Percentiles rank a stretch among this genome's conserved stretches.
Conservation (phyloP, 2,888 invertebrate genomes). For the Tubulanus polymorphus region DNA sequence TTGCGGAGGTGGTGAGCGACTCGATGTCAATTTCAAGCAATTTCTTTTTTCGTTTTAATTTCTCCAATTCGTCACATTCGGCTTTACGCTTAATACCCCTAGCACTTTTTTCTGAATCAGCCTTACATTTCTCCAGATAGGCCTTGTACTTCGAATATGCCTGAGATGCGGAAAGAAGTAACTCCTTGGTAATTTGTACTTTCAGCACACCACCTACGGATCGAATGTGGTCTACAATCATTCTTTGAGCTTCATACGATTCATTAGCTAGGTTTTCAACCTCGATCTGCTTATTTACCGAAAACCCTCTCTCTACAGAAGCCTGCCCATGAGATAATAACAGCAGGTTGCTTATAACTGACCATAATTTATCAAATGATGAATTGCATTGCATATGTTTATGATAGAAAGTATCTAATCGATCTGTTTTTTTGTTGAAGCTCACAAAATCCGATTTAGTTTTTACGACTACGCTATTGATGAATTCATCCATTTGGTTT, state of each 20-base stretch:
- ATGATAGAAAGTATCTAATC: too few species aligned
- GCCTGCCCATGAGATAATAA: conserved; percentile 7
- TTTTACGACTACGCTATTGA: too few species aligned
- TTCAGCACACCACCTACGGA: not conserved
- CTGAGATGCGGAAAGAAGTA: not conserved
- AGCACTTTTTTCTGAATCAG: not conserved
- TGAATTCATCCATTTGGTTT: too few species aligned
- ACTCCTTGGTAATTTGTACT: not conserved
- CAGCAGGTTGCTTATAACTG: not conserved
- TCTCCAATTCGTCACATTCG: not conserved
- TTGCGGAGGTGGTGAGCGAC: not conserved
- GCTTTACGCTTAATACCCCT: not conserved
- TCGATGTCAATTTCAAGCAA: not conserved
- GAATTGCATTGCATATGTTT: too few species aligned
- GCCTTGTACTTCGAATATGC: not conserved
- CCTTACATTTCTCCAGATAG: not conserved
- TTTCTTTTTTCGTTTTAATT: not conserved
- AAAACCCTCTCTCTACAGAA: conserved; percentile 6
- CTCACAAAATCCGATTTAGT: too few species aligned
- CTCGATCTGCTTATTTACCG: conserved; percentile 1
- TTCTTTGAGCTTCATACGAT: not conserved
- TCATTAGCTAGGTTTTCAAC: conserved; percentile 4
- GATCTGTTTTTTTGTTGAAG: too few species aligned
- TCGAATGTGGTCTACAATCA: conserved; percentile 1
- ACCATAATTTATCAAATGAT: not conserved